These are phyloP conservation scores for Carabus problematicus DNA, from an alignment of 2,888 invertebrate genomes.

Conservation along the genomic window DNA sequence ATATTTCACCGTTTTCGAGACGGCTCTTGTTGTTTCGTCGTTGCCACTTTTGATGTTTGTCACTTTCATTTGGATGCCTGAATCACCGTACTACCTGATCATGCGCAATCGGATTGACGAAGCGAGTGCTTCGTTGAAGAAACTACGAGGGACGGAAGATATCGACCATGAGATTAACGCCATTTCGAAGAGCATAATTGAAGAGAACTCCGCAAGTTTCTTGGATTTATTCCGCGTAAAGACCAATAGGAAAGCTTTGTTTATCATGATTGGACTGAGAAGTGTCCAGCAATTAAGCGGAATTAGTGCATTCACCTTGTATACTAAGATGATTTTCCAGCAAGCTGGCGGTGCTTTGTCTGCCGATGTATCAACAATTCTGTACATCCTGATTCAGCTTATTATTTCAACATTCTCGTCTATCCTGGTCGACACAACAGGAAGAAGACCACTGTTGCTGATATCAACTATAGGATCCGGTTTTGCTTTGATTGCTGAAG, in stretches of 20 bases:
- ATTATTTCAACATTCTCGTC: constrained; percentile 65
- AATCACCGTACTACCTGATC: constrained; percentile 64
- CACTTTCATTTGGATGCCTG: constrained; percentile 70
- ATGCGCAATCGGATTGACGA: constrained; percentile 43
- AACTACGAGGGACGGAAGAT: constrained; percentile 62
- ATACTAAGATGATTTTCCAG: constrained; percentile 70
- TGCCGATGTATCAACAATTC: constrained; percentile 65
- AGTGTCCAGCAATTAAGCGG: constrained; percentile 71
- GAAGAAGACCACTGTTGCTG: constrained; percentile 69
- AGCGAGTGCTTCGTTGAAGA: constrained; percentile 62
- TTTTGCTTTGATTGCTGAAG: constrained; percentile 56
- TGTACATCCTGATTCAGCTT: constrained; percentile 66
- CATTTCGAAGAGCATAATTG: constrained; percentile 44
- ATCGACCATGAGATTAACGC: constrained; percentile 60
- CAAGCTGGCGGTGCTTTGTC: constrained; percentile 58
- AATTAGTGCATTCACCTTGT: constrained; percentile 69
- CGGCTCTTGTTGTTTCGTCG: constrained; percentile 65
- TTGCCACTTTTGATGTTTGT: constrained; percentile 65
- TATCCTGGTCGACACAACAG: constrained; percentile 68
- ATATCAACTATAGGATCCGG: constrained; percentile 61
- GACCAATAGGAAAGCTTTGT: constrained; percentile 67
- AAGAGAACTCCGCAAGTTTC: constrained; percentile 61
- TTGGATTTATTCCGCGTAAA: constrained; percentile 62
- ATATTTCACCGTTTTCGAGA: constrained; percentile 61
- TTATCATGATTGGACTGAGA: constrained; percentile 67